Percentiles rank a stretch among this genome's conserved stretches.
These are phyloP conservation scores for Caenorhabditis sp. DNA, from an alignment of 2,888 invertebrate species.

Conservation along the genomic window DNA sequence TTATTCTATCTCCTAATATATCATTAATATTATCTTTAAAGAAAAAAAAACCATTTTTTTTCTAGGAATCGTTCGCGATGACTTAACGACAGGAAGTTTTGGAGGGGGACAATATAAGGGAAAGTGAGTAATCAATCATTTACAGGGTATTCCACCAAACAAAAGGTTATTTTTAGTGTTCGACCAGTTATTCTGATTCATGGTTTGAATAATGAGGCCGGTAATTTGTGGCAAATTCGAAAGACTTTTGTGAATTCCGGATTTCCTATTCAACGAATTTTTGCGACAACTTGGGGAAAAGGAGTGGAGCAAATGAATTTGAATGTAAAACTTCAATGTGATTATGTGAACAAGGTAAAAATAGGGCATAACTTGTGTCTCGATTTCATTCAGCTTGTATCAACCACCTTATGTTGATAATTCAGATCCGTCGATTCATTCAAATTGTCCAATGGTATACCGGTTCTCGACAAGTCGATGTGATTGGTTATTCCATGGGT, in stretches of 20 bases:
- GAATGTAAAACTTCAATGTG: neutral
- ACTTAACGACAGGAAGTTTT: constrained; percentile 7
- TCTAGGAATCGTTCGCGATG: constrained; percentile 4
- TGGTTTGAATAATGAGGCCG: constrained; percentile 11
- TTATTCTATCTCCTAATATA: too few species aligned
- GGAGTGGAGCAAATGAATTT: neutral
- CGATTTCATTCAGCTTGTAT: too few species aligned
- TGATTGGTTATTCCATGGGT: constrained; percentile 66
- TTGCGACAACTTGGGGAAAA: constrained; percentile 9
- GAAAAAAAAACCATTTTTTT: neutral
- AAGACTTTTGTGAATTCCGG: neutral
- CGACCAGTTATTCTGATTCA: constrained; percentile 8
- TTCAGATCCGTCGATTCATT: constrained; percentile 3
- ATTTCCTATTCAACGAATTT: neutral
- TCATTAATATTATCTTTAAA: neutral
- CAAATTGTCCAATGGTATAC: neutral
- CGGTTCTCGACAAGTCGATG: constrained; percentile 49
- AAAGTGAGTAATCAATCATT: neutral
- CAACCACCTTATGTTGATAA: too few species aligned
- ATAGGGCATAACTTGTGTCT: too few species aligned
- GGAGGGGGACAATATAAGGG: constrained; percentile 2
- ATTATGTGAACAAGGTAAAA: constrained; percentile 1
- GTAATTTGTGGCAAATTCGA: neutral
- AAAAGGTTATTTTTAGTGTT: neutral
- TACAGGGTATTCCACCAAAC: neutral